Conservation (phyloP, 2,888 invertebrate species). For the Tenthredo notha region DNA sequence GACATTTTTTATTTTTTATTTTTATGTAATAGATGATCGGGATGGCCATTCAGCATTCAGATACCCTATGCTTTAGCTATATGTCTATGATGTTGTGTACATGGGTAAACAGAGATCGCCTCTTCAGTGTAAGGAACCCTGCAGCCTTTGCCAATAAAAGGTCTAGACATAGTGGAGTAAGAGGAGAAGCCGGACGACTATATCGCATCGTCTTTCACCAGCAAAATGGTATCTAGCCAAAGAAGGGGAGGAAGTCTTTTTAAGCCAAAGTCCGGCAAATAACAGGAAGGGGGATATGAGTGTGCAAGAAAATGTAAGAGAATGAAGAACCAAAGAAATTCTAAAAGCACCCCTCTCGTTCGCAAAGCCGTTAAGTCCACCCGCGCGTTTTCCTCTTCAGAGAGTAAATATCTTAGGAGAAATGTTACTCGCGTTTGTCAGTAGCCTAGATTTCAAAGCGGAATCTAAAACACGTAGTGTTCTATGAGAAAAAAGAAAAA, state of each 20-base stretch:
- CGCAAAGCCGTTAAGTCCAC: background rate
- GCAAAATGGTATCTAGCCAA: constrained; percentile 40
- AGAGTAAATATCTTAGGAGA: background rate
- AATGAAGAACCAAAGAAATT: constrained; percentile 15
- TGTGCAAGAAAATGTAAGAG: constrained; percentile 13
- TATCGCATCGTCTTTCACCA: constrained; percentile 44
- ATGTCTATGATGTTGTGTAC: background rate
- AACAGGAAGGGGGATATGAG: constrained; percentile 5
- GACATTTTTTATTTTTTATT: background rate
- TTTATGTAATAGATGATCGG: background rate
- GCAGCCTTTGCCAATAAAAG: constrained; percentile 39
- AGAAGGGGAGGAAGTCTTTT: constrained; percentile 33
- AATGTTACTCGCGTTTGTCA: background rate
- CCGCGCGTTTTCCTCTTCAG: background rate
- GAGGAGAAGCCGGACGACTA: constrained; percentile 32
- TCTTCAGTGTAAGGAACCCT: background rate
- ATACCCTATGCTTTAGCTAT: background rate
- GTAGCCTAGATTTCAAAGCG: background rate
- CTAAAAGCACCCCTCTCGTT: background rate
- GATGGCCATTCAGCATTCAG: background rate
- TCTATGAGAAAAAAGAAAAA: background rate
- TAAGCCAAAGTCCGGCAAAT: constrained; percentile 46
- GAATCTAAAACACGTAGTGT: background rate
- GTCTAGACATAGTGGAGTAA: constrained; percentile 24
- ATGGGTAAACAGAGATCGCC: background rate